phyloP scores from a whole-genome alignment of 2,888 invertebrate species.

The Nebria salina region DNA sequence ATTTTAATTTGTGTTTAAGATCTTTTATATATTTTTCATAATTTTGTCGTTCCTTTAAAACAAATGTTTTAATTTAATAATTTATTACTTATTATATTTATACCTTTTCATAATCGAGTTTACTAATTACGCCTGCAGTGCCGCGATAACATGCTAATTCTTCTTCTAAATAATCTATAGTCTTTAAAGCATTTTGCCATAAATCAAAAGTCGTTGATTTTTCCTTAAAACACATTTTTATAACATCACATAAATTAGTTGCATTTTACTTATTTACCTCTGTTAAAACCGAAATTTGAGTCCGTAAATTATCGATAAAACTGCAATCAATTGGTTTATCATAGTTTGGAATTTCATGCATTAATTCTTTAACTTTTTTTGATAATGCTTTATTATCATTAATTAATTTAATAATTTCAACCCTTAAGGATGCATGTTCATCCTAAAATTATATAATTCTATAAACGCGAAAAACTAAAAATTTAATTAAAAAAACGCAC shows the following conservation, averaged over 20 bases:
- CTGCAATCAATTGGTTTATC: conserved; percentile 53
- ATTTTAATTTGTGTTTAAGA: conserved; percentile 51
- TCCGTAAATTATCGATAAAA: conserved; percentile 58
- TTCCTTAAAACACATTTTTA: conserved; percentile 64
- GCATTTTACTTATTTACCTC: conserved; percentile 53
- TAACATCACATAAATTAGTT: neutral
- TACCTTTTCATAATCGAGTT: conserved; percentile 55
- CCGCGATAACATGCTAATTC: conserved; percentile 69
- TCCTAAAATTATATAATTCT: conserved; percentile 51
- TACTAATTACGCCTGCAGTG: conserved; percentile 55
- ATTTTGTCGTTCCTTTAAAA: conserved; percentile 38
- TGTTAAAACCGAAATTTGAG: conserved; percentile 59
- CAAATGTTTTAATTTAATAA: conserved; percentile 4
- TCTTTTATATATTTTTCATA: conserved; percentile 51
- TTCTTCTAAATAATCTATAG: conserved; percentile 73
- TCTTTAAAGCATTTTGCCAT: conserved; percentile 74
- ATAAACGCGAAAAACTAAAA: neutral
- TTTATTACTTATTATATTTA: conserved; percentile 10
- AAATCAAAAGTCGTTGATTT: conserved; percentile 72
- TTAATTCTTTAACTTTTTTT: conserved; percentile 51
- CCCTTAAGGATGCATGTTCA: conserved; percentile 56
- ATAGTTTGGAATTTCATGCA: conserved; percentile 48
- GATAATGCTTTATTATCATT: conserved; percentile 59
- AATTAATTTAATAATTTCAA: conserved; percentile 57
- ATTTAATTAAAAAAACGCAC: conserved; percentile 54